Conservation (phyloP, 2,888 invertebrate species). For the Pristionchus entomophagus region DNA sequence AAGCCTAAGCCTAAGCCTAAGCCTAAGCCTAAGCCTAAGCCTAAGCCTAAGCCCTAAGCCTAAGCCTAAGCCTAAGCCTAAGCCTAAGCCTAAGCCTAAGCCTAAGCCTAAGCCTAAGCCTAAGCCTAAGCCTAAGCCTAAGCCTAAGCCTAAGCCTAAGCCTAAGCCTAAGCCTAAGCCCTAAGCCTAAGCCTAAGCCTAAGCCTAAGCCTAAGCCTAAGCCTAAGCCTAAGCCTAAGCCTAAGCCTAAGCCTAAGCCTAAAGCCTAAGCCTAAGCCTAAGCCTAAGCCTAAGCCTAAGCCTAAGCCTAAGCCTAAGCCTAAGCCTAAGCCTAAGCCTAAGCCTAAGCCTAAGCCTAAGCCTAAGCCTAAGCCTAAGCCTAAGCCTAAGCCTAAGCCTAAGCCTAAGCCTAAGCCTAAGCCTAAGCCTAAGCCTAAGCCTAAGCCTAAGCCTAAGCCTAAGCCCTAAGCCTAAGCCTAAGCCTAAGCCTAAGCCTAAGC, state of each 20-base stretch:
- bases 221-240: conserved; percentile 51
- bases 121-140: conserved; percentile 51
- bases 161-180: conserved; percentile 50
- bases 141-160: conserved; percentile 50
- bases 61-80: conserved; percentile 52
- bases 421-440: conserved; percentile 51
- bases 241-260: conserved; percentile 51
- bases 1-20: conserved; percentile 50
- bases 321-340: conserved; percentile 50
- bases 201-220: conserved; percentile 52
- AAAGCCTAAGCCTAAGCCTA: conserved; percentile 51
- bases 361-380: conserved; percentile 52
- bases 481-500: conserved; percentile 52
- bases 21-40: conserved; percentile 51
- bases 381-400: conserved; percentile 51
- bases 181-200: conserved; percentile 52
- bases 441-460: conserved; percentile 51
- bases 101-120: conserved; percentile 51
- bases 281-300: conserved; percentile 52
- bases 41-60: conserved; percentile 51
- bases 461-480: conserved; percentile 50
- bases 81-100: conserved; percentile 52
- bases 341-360: conserved; percentile 49
- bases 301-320: conserved; percentile 50
- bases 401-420: conserved; percentile 51